Evolutionary conservation across 2,113 vertebrate genomes (phyloP).

Genomic region (Gobio gobio): DNA sequence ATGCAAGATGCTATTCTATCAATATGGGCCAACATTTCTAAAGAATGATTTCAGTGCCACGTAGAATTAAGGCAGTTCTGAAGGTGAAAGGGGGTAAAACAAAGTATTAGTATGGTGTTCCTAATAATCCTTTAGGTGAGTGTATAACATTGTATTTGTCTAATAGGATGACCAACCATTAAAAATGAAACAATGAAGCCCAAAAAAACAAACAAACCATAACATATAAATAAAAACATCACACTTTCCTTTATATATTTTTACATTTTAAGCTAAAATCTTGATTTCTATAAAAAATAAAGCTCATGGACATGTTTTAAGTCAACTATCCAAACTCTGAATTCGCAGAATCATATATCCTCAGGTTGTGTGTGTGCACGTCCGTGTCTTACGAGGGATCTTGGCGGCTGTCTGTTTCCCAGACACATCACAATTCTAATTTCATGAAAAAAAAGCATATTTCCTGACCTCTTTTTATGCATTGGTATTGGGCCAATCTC

Average conservation of each 20-base stretch:
- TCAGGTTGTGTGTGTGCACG: conserved; percentile 7
- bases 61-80: no score
- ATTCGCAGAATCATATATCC: background rate
- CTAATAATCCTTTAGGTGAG: no score
- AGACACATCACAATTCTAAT: conserved; percentile 64
- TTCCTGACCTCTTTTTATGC: conserved; percentile 80
- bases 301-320: background rate
- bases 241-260: background rate
- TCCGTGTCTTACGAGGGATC: background rate
- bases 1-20: no score
- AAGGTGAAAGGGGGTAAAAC: no score
- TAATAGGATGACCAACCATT: no score
- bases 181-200: no score
- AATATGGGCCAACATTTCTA: no score
- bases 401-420: conserved; percentile 61
- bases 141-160: no score
- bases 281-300: background rate
- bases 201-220: no score
- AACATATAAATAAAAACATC: no score
- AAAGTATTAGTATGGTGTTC: no score
- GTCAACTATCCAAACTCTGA: background rate
- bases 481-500: conserved; percentile 66
- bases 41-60: no score
- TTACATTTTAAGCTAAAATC: background rate
- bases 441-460: conserved; percentile 72